phyloP scores from a whole-genome alignment of 2,888 invertebrate genomes.

The Neuroscelio doddi region DNA sequence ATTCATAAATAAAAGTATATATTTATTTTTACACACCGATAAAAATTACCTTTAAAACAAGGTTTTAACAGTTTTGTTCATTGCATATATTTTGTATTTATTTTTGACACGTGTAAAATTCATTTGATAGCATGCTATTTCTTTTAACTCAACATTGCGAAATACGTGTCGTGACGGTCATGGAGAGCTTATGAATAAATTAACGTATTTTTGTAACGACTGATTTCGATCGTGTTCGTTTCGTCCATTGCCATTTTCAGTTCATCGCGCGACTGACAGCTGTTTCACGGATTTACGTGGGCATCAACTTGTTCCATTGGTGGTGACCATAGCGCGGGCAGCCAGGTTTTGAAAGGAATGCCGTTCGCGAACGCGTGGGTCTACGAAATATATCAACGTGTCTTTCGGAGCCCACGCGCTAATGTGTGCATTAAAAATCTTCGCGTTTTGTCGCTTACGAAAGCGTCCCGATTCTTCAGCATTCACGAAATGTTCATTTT shows the following conservation, averaged over 20 bases:
- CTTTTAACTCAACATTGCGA: neutral
- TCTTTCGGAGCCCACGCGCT: constrained; percentile 39
- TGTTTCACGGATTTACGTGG: constrained; percentile 52
- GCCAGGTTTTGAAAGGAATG: constrained; percentile 58
- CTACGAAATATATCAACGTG: constrained; percentile 49
- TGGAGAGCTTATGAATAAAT: constrained; percentile 1
- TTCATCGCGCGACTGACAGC: constrained; percentile 49
- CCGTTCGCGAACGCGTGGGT: constrained; percentile 41
- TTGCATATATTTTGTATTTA: too few relatives aligned
- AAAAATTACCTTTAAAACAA: too few relatives aligned
- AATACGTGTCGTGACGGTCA: neutral
- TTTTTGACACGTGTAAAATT: too few relatives aligned
- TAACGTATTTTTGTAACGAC: constrained; percentile 15
- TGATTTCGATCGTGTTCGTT: constrained; percentile 31
- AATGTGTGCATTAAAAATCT: constrained; percentile 42
- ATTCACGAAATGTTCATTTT: constrained; percentile 10
- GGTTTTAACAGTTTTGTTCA: too few relatives aligned
- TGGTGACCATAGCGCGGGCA: constrained; percentile 37
- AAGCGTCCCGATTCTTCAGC: constrained; percentile 33
- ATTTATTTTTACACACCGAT: too few relatives aligned
- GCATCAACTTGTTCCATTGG: constrained; percentile 55
- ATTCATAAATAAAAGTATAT: too few relatives aligned
- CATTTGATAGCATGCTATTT: too few relatives aligned
- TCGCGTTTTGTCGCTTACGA: constrained; percentile 36
- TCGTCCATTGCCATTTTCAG: constrained; percentile 36